Evolutionary conservation across 2,888 invertebrate genomes (phyloP).

Genomic region (Drosophila multiciliata): DNA sequence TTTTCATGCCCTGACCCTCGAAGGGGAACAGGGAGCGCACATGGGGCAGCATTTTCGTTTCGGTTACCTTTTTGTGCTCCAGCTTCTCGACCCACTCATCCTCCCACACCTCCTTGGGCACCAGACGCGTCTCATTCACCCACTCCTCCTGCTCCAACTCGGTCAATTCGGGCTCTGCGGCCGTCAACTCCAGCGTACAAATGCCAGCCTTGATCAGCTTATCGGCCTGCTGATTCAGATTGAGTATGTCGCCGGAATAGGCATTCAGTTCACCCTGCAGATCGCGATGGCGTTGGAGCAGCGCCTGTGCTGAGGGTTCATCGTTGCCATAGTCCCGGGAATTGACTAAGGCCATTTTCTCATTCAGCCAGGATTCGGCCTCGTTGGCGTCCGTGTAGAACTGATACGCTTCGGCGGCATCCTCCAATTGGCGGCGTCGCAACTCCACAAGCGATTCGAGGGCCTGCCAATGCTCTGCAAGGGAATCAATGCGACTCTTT

Average conservation of each 20-base stretch:
- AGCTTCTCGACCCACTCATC: conserved; percentile 94
- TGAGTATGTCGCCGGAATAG: conserved; percentile 93
- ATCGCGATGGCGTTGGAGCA: conserved; percentile 94
- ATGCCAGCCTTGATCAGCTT: conserved; percentile 91
- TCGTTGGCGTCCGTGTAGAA: conserved; percentile 99
- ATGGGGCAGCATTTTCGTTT: conserved; percentile 94
- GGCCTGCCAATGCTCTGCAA: conserved; percentile 95
- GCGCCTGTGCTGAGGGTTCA: conserved; percentile 95
- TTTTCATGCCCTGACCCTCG: conserved; percentile 95
- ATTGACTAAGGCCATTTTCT: conserved; percentile 95
- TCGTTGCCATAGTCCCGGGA: conserved; percentile 96
- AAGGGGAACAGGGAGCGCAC: conserved; percentile 95
- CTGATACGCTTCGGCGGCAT: conserved; percentile 97
- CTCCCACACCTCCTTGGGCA: conserved; percentile 96
- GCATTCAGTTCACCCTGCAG: conserved; percentile 95
- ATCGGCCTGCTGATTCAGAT: conserved; percentile 92
- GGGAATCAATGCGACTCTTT: conserved; percentile 90
- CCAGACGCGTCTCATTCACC: conserved; percentile 91
- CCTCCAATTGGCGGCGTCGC: conserved; percentile 91
- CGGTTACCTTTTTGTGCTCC: conserved; percentile 93
- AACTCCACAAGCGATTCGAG: conserved; percentile 92
- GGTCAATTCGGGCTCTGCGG: conserved; percentile 87
- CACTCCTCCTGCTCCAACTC: conserved; percentile 89
- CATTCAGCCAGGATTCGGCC: conserved; percentile 98
- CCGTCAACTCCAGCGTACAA: conserved; percentile 84